Base-by-base conservation (phyloP, 2,797 vertebrate genomes). In the Poecilia wingei region DNA sequence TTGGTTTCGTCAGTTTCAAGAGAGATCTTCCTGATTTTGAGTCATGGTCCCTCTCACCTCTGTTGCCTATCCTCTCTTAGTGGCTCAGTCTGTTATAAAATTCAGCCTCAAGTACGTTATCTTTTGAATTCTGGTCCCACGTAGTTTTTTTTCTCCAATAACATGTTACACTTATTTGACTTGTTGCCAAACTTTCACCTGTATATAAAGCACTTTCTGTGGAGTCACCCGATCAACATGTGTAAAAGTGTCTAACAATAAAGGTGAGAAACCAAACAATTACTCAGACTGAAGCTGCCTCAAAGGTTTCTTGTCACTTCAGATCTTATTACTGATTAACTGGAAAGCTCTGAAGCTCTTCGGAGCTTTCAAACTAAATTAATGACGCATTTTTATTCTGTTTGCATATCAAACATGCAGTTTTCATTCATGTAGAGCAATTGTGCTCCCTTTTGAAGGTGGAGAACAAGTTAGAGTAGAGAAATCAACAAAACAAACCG, bases 261-360 rank as follows among this genome's bases (percentile, higher is more conserved):
- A 77, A 79, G 68, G 64, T 31, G 12, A 36, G 25, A 79, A 79
- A 57, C 43, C 20, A 79, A 79, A 79, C 72, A 79, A 79, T 74
- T 39, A 71, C 78, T 33, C 8, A 53, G 55, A 22, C 57, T 71
- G 25, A 51, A 31, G 57, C 47, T n/a, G 7, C 81, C 83, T 47
- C 76, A 78, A 76, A 78, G 59, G 53, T 82, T 76, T 68, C 78
- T 79, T 81, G 76, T 85, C 81, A 83, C 84, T 80, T 90, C 84
- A 78, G 78, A 87, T 85, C 76, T 76, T 75, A 83, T 93, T 91
- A 94, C 89, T 93, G 88, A 94, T 93, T 94, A 95, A 94, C 90
- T 16, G 22, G 8, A 76, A 83, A 79, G 88, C 77, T 80, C 79
- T 80, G 18, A 55, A 61, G 45, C 46, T 69, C 69, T 78, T 66